Evolutionary conservation across 2,797 vertebrate species (phyloP).

Genomic region (Chiroxiphia lanceolata): DNA sequence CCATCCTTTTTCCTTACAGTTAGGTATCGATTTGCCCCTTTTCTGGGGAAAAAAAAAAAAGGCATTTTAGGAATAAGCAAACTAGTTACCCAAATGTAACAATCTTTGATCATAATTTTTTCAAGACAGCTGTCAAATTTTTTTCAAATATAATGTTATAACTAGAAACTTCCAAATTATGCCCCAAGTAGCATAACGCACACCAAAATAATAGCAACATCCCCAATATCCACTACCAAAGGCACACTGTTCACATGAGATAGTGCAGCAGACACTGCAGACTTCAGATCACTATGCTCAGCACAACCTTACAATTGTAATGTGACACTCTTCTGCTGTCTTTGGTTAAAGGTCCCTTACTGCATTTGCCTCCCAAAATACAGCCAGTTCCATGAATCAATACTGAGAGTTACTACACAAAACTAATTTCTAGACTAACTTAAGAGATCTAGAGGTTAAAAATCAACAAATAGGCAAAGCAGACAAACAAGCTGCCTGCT

Average conservation of each 20-base stretch:
- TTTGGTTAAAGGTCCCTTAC: neutral
- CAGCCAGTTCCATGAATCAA: neutral
- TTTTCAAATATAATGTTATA: neutral
- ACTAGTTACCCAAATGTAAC: neutral
- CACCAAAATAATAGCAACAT: neutral
- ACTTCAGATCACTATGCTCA: rapidly evolving
- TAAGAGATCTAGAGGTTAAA: neutral
- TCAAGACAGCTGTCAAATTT: neutral
- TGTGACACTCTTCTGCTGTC: neutral
- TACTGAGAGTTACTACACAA: neutral
- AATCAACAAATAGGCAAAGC: neutral
- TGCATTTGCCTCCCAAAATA: neutral
- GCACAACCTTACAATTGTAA: neutral
- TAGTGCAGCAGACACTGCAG: neutral
- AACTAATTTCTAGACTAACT: neutral
- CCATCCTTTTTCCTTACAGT: slow-evolving; percentile 89
- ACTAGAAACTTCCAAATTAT: neutral
- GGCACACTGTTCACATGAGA: rapidly evolving
- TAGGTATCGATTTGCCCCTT: slow-evolving; percentile 84
- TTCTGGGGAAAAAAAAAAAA: slow-evolving; percentile 74
- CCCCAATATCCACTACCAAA: neutral
- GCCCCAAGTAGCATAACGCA: neutral
- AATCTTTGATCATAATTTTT: neutral
- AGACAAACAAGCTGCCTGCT: neutral
- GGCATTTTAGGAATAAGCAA: neutral